phyloP scores from a whole-genome alignment of 2,797 vertebrate genomes.

The Pyrocephalus nanus region DNA sequence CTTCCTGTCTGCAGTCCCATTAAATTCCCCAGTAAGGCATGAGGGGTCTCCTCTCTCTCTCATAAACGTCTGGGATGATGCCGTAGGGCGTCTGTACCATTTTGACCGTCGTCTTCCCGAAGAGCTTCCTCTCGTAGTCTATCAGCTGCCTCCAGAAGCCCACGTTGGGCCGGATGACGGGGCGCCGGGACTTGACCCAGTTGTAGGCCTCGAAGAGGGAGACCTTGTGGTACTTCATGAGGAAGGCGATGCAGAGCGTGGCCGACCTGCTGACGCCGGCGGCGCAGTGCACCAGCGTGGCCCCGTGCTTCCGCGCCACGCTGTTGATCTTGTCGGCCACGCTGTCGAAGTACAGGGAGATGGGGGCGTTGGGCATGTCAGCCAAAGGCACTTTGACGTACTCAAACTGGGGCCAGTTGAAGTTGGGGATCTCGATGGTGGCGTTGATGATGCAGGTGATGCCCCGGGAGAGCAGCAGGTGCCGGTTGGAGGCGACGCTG shows the following conservation, averaged over 20 bases:
- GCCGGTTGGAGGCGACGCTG: conserved; percentile 93
- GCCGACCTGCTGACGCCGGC: conserved; percentile 95
- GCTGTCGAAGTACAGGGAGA: conserved; percentile 95
- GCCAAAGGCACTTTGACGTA: conserved; percentile 96
- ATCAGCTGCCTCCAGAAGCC: conserved; percentile 98
- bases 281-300: conserved; percentile 92
- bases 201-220: conserved; percentile 92
- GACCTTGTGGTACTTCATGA: conserved; percentile 96
- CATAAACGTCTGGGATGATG: conserved; percentile 91
- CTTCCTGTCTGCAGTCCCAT: conserved; percentile 48
- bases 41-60: conserved; percentile 91
- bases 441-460: conserved; percentile 97
- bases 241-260: conserved; percentile 95
- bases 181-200: conserved; percentile 94
- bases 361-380: conserved; percentile 93
- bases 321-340: conserved; percentile 97
- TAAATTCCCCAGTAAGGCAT: conserved; percentile 95
- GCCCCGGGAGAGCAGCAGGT: conserved; percentile 92
- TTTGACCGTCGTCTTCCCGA: conserved; percentile 93
- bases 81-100: conserved; percentile 97
- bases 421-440: conserved; percentile 96
- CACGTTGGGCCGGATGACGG: conserved; percentile 92
- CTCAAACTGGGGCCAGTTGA: conserved; percentile 97
- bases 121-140: conserved; percentile 96
- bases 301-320: conserved; percentile 89